A percentile compares a stretch with the other conserved stretches of the same genome.
Evolutionary conservation across 2,888 invertebrate genomes (phyloP).

Genomic region (Iphiclides podalirius): DNA sequence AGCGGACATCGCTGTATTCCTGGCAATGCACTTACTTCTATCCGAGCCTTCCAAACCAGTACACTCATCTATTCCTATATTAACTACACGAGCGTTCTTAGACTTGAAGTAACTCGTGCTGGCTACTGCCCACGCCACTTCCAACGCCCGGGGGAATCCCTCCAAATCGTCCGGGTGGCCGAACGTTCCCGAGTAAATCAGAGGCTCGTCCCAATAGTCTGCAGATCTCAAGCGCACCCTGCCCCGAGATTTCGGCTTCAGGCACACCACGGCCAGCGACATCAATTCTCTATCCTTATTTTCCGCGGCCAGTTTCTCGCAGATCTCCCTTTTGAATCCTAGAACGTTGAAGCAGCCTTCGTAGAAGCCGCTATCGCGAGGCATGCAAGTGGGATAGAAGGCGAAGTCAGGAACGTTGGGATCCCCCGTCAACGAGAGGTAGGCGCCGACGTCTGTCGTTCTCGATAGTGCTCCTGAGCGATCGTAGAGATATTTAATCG

Average conservation of each 20-base stretch:
- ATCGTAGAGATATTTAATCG: slow-evolving; percentile 54
- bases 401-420: slow-evolving; percentile 54
- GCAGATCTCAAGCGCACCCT: slow-evolving; percentile 43
- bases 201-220: slow-evolving; percentile 45
- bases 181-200: slow-evolving; percentile 59
- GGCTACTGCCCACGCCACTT: slow-evolving; percentile 41
- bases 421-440: slow-evolving; percentile 36
- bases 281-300: slow-evolving; percentile 50
- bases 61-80: slow-evolving; percentile 45
- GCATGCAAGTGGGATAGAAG: slow-evolving; percentile 54
- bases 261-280: slow-evolving; percentile 48
- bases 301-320: slow-evolving; percentile 38
- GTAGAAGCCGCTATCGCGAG: slow-evolving; percentile 37
- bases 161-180: slow-evolving; percentile 44
- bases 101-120: slow-evolving; percentile 48
- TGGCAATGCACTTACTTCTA: slow-evolving; percentile 65
- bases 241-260: slow-evolving; percentile 62
- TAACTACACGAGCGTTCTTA: slow-evolving; percentile 45
- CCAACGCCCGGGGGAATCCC: slow-evolving; percentile 46
- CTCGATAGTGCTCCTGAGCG: slow-evolving; percentile 44
- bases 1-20: slow-evolving; percentile 51
- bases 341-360: slow-evolving; percentile 39
- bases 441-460: slow-evolving; percentile 51
- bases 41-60: slow-evolving; percentile 40
- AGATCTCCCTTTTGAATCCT: slow-evolving; percentile 46